Conservation (phyloP, 1,140 invertebrate species). For the Megathymus violae region DNA sequence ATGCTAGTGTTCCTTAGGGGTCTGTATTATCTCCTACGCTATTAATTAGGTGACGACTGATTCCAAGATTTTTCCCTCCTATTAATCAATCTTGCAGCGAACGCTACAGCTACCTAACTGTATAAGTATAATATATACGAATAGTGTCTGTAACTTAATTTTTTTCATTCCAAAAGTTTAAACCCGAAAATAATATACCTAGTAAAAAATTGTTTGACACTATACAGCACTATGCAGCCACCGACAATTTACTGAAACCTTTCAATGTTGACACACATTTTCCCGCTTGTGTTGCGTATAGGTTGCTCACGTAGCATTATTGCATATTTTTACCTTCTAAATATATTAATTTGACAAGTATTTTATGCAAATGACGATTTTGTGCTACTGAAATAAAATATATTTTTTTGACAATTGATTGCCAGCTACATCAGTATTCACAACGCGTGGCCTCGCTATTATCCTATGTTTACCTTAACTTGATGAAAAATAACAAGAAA, state of each 20-base stretch:
- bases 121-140: no score
- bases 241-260: conserved; percentile 20
- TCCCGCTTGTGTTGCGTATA: no score
- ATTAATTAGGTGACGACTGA: no score
- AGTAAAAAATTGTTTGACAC: neutral
- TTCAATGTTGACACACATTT: conserved; percentile 20
- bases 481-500: neutral
- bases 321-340: neutral
- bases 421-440: neutral
- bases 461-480: neutral
- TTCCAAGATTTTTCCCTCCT: no score
- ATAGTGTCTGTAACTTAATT: no score
- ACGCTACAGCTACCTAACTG: no score
- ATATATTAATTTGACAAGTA: no score
- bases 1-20: no score
- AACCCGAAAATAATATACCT: no score
- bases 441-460: neutral
- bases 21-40: no score
- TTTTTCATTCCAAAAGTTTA: no score
- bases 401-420: neutral
- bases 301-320: neutral
- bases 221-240: conserved; percentile 5
- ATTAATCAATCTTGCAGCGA: no score
- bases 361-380: neutral
- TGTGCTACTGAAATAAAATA: neutral